phyloP scores from a whole-genome alignment of 2,797 vertebrate genomes.

The Megaceryle alcyon region DNA sequence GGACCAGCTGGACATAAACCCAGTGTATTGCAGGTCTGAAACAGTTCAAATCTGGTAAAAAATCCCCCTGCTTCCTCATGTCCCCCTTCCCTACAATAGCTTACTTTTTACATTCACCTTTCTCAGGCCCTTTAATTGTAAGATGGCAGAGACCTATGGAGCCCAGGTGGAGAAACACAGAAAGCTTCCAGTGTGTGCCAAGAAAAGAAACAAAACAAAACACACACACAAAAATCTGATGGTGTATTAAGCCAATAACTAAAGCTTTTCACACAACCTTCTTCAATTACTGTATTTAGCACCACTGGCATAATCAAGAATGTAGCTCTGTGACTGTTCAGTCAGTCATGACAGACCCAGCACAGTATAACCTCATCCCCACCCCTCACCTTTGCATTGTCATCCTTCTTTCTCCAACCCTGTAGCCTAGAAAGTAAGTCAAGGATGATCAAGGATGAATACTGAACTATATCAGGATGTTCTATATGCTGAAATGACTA shows the following conservation, averaged over 20 bases:
- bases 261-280: constrained; percentile 32
- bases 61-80: not conserved
- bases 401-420: not conserved
- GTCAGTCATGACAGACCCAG: not conserved
- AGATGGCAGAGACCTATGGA: not conserved
- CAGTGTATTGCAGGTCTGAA: not conserved
- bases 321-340: not conserved
- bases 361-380: not conserved
- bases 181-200: not conserved
- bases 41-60: not conserved
- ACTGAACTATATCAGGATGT: not conserved
- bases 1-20: not conserved
- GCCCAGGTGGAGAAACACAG: not conserved
- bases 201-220: constrained; percentile 24
- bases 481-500: not conserved
- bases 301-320: not conserved
- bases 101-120: not conserved
- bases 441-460: not conserved
- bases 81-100: not conserved
- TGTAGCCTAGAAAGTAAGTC: not conserved
- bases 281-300: constrained; percentile 48
- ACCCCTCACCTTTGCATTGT: not conserved
- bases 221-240: not conserved
- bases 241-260: constrained; percentile 10
- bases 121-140: not conserved